A percentile compares a stretch with the other conserved stretches of the same genome.
phyloP scores from a whole-genome alignment of 2,888 invertebrate genomes.

The Tetragonula carbonaria region DNA sequence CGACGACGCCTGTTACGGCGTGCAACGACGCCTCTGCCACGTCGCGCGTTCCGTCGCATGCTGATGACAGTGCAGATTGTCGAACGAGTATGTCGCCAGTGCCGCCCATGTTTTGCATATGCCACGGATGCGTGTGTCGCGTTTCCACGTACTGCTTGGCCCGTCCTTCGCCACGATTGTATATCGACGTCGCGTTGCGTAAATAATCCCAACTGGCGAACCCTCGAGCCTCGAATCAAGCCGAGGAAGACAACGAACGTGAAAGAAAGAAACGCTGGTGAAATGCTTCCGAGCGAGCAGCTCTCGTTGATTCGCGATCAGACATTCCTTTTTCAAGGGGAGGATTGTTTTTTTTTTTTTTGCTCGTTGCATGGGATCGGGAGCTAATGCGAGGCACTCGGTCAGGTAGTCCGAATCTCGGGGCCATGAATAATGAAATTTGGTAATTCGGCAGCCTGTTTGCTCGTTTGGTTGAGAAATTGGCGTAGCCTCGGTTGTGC shows the following conservation, averaged over 20 bases:
- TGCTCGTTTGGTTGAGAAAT: conserved; percentile 26
- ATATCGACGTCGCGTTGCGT: conserved; percentile 70
- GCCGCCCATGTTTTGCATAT: conserved; percentile 76
- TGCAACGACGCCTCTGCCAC: conserved; percentile 55
- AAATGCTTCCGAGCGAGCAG: conserved; percentile 24
- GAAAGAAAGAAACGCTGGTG: neutral
- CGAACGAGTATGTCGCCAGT: conserved; percentile 70
- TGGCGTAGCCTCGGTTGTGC: neutral
- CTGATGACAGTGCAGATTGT: conserved; percentile 80
- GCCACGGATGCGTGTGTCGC: conserved; percentile 48
- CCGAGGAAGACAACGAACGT: neutral
- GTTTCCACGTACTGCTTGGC: conserved; percentile 41
- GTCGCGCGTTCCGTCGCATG: conserved; percentile 72
- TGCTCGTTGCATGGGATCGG: conserved; percentile 6
- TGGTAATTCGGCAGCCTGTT: conserved; percentile 28
- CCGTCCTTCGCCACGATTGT: conserved; percentile 38
- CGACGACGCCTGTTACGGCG: conserved; percentile 31
- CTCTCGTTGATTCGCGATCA: conserved; percentile 24
- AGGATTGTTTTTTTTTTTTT: conserved; percentile 27
- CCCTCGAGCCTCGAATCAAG: neutral
- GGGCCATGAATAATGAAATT: conserved; percentile 51
- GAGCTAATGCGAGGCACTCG: conserved; percentile 23
- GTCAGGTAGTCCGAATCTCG: conserved; percentile 43
- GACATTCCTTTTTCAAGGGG: conserved; percentile 9
- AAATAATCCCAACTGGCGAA: conserved; percentile 73